Conservation (phyloP, 1,140 invertebrate species). For the Diploscapter pachys region DNA sequence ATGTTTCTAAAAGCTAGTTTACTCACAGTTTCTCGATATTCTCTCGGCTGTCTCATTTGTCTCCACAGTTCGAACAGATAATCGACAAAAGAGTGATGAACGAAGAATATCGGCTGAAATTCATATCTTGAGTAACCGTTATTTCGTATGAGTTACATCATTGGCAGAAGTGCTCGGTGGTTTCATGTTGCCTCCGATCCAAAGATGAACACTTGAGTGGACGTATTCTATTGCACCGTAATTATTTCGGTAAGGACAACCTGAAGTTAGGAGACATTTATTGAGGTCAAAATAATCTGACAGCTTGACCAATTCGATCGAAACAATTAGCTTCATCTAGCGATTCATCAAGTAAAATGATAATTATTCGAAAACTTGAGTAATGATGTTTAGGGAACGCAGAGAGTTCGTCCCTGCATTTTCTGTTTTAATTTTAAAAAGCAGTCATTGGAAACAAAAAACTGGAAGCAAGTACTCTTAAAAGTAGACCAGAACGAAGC, state of each 20-base stretch:
- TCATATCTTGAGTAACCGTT: background rate
- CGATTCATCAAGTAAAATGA: too few relatives aligned
- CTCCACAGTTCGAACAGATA: conserved; percentile 59
- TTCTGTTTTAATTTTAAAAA: too few relatives aligned
- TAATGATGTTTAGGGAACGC: too few relatives aligned
- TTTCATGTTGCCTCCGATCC: conserved; percentile 57
- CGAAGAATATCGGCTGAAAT: conserved; percentile 57
- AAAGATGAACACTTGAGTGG: conserved; percentile 57
- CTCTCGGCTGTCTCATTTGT: conserved; percentile 49
- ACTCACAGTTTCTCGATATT: conserved; percentile 35
- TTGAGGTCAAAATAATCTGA: too few relatives aligned
- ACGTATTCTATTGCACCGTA: conserved; percentile 53
- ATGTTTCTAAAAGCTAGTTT: too few relatives aligned
- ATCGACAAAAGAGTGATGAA: conserved; percentile 63
- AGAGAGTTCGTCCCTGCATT: too few relatives aligned
- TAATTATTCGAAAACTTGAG: too few relatives aligned
- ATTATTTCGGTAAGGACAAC: conserved; percentile 53
- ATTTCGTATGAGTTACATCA: conserved; percentile 36
- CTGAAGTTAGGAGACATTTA: conserved; percentile 4
- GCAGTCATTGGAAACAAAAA: too few relatives aligned
- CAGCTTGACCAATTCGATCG: too few relatives aligned
- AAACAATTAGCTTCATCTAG: too few relatives aligned
- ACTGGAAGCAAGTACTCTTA: too few relatives aligned
- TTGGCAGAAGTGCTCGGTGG: conserved; percentile 54
- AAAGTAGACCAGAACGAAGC: too few relatives aligned